Evolutionary conservation across 2,888 invertebrate genomes (phyloP).

Genomic region (Bruchidius siliquastri): DNA sequence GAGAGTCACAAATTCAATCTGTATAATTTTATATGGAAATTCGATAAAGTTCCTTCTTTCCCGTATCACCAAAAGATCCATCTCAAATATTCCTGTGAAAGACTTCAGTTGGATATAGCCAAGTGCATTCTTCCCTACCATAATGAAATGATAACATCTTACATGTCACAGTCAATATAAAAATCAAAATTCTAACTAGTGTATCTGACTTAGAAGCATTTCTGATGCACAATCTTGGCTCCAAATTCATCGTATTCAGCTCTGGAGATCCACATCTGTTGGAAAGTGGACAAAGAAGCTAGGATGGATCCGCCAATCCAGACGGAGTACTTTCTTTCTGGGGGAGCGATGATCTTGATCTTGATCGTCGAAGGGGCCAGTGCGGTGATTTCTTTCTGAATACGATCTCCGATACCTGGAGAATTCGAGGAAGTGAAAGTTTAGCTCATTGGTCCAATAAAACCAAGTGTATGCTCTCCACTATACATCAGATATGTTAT

Average conservation of each 20-base stretch:
- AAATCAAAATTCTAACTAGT: neutral
- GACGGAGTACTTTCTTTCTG: slow-evolving; percentile 95
- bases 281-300: slow-evolving; percentile 85
- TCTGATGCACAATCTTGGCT: slow-evolving; percentile 93
- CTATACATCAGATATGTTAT: too few species aligned
- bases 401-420: slow-evolving; percentile 87
- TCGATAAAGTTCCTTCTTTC: too few species aligned
- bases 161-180: neutral
- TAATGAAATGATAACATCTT: neutral
- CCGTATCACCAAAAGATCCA: too few species aligned
- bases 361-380: slow-evolving; percentile 86
- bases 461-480: too few species aligned
- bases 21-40: too few species aligned
- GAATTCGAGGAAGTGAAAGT: slow-evolving; percentile 7
- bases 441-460: too few species aligned
- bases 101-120: neutral
- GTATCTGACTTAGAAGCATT: slow-evolving; percentile 74
- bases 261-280: slow-evolving; percentile 95
- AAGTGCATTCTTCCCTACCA: neutral
- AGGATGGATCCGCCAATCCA: slow-evolving; percentile 98
- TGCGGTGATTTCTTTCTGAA: slow-evolving; percentile 96
- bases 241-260: slow-evolving; percentile 96
- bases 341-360: slow-evolving; percentile 92
- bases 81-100: neutral
- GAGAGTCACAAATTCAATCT: too few species aligned